Conservation (phyloP, 64 coral and sea anemone species). For the Astreopora myriophthalma region DNA sequence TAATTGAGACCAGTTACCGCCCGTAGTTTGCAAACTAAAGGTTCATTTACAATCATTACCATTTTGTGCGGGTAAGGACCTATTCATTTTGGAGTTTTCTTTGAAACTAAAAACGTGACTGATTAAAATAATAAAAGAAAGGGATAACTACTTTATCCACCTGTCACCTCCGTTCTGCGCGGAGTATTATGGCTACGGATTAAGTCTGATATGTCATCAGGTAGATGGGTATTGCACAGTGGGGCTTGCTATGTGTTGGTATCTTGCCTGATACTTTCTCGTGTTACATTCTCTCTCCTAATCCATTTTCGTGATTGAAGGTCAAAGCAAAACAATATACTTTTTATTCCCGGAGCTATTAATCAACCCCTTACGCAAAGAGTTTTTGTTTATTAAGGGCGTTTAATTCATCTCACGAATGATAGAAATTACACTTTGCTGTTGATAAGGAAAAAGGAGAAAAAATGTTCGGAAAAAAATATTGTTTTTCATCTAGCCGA, state of each 20-base stretch:
- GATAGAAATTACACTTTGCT: neutral
- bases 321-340: neutral
- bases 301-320: neutral
- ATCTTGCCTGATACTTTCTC: neutral
- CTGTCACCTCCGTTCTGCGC: neutral
- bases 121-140: neutral
- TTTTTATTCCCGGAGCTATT: neutral
- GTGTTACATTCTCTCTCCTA: neutral
- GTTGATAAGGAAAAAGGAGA: neutral
- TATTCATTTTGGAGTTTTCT: neutral
- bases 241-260: neutral
- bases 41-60: neutral
- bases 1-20: neutral
- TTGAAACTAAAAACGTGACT: neutral
- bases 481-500: no score
- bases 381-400: neutral
- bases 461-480: neutral
- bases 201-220: neutral
- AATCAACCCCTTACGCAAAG: neutral
- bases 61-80: neutral
- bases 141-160: neutral
- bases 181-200: neutral
- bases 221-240: neutral
- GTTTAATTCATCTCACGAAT: neutral
- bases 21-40: neutral